These are phyloP conservation scores for Eurosta solidaginis DNA, from an alignment of 1,140 invertebrate genomes.

Conservation along the genomic window DNA sequence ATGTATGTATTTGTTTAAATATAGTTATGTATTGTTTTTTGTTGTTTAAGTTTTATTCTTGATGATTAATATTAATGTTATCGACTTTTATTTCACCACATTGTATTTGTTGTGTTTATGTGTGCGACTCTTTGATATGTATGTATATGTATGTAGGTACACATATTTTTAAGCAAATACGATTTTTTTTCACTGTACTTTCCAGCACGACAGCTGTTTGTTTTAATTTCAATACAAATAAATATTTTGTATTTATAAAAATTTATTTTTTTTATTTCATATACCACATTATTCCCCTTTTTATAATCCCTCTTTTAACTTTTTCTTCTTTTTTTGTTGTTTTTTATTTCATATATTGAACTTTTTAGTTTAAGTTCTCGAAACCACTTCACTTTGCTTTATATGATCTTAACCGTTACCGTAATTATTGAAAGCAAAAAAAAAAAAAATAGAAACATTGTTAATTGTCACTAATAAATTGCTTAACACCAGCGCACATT, in stretches of 20 bases:
- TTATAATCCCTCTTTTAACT: neutral
- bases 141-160: neutral
- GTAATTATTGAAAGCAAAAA: neutral
- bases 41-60: too few species aligned
- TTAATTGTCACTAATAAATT: neutral
- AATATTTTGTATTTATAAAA: neutral
- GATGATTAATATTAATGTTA: too few species aligned
- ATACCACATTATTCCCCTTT: neutral
- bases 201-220: neutral
- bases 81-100: neutral
- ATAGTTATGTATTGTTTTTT: neutral
- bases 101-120: neutral
- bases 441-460: neutral
- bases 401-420: neutral
- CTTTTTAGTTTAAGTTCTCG: neutral
- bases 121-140: neutral
- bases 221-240: neutral
- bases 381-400: conserved; percentile 11
- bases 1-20: neutral
- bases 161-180: neutral
- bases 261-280: neutral
- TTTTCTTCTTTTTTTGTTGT: neutral
- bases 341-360: neutral
- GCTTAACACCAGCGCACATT: neutral
- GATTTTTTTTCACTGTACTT: neutral